Conservation (phyloP, 2,113 vertebrate genomes). For the Muntiacus muntjak region DNA sequence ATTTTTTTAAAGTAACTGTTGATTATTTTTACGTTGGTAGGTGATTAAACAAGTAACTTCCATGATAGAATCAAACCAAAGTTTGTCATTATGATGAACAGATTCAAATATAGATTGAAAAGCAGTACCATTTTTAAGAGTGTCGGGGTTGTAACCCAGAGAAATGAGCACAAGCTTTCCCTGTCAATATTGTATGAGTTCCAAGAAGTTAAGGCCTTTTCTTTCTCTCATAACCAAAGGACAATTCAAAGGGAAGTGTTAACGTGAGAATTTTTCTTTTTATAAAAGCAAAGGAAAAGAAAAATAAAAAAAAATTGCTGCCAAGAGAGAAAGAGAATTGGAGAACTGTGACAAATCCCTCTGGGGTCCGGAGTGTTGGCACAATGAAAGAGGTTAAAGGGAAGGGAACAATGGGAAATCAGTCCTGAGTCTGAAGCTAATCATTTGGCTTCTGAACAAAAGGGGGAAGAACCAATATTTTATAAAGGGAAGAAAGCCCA, state of each 20-base stretch:
- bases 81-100: conserved; percentile 11
- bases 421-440: conserved; percentile 57
- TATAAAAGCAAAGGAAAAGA: conserved; percentile 50
- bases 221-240: conserved; percentile 22
- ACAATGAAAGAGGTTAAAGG: conserved; percentile 21
- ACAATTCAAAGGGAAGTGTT: conserved; percentile 53
- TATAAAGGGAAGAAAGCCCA: conserved; percentile 28
- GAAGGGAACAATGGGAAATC: conserved; percentile 53
- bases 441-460: conserved; percentile 63
- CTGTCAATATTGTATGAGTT: neutral
- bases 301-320: conserved; percentile 65
- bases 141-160: neutral
- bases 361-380: conserved; percentile 33
- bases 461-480: conserved; percentile 45
- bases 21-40: neutral
- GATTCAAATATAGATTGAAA: neutral
- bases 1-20: neutral
- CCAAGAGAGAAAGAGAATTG: conserved; percentile 54
- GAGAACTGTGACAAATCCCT: conserved; percentile 54
- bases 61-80: neutral
- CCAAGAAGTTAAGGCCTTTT: conserved; percentile 43
- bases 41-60: neutral
- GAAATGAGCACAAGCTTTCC: neutral
- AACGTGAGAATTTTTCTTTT: conserved; percentile 52
- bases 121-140: neutral